Evolutionary conservation across 2,113 vertebrate species (phyloP), one percentile per base, ranked within the genome.

Genomic region (Sminthopsis crassicaudata): DNA sequence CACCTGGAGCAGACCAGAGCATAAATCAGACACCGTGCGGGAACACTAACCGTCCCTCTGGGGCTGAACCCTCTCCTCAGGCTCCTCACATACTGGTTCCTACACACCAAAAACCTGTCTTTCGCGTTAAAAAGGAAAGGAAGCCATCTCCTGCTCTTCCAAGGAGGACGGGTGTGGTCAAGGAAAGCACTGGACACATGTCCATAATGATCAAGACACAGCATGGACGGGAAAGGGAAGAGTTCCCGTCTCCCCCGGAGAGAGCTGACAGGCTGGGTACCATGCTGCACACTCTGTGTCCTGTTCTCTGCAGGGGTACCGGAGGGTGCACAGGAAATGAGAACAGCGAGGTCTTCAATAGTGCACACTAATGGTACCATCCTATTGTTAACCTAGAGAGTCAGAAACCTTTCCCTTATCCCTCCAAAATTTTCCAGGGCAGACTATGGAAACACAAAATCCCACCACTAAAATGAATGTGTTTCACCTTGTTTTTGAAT

Each of bases 401-500:
- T 91, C 92, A 89, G 46, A 92, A 91, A 76, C 92, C 95, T 92
- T 91, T 93, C 93, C 92, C 91, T 92, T 97, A 91, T 84, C 57
- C 97, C 98, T 97, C 96, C 97, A 98, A 97, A 98, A 98, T 92
- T 96, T 96, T 96, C 97, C 95, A 91, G 89, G 95, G 92, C 91
- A 96, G 95, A 95, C 94, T 97, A 97, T 94, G 94, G 96, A 97
- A 94, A 67, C 95, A 90, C 89, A 96, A 97, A 98, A 97, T 19
- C 91, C 8, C 89, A 91, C 96, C 97, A 90, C 97, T 98, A 96
- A 98, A 99, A 97, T 22, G 93, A 96, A 96, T 91, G 95, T 98
- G 98, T 98, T 98, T 98, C 98, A 98, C 98, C 98, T 97, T 97
- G 97, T 97, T 98, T 97, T 98, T 98, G 96, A 98, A 98, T 98